Conservation (phyloP, 2,888 invertebrate species). For the Allygus modestus region DNA sequence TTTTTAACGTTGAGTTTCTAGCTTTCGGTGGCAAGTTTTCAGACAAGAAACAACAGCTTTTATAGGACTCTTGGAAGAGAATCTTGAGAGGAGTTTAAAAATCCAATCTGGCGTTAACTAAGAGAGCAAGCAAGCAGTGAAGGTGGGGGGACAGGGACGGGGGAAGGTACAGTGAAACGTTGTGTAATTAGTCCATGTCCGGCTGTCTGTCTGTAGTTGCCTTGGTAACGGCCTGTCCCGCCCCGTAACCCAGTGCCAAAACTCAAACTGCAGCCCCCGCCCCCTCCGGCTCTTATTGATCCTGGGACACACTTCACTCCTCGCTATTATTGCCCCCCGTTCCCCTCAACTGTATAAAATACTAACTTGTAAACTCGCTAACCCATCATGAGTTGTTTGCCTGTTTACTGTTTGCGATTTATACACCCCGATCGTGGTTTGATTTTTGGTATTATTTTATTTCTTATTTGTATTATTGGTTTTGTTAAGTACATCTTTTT, state of each 20-base stretch:
- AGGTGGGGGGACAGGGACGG: constrained; percentile 6
- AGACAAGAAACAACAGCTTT: constrained; percentile 45
- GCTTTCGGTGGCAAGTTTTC: constrained; percentile 14
- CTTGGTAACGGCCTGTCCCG: constrained; percentile 58
- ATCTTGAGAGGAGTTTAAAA: constrained; percentile 36
- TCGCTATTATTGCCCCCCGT: constrained; percentile 69
- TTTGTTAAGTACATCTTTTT: too few species aligned
- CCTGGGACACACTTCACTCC: constrained; percentile 69
- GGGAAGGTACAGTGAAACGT: constrained; percentile 55
- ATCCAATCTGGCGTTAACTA: constrained; percentile 54
- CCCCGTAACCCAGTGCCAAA: constrained; percentile 60
- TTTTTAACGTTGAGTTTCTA: neutral
- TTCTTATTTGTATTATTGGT: too few species aligned
- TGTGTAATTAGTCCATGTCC: constrained; percentile 60
- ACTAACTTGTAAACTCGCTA: constrained; percentile 54
- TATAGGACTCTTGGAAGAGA: neutral
- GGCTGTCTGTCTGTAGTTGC: constrained; percentile 59
- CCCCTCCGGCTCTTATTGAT: constrained; percentile 73
- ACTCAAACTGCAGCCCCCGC: constrained; percentile 54
- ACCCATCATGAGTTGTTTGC: constrained; percentile 54
- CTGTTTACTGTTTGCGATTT: constrained; percentile 40
- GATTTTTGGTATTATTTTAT: too few species aligned
- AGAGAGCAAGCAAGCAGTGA: constrained; percentile 31
- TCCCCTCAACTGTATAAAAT: constrained; percentile 60
- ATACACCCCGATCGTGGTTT: constrained; percentile 6